Evolutionary conservation across 2,113 vertebrate species (phyloP), one percentile per base, ranked within the genome.

Genomic region (Columbina picui): DNA sequence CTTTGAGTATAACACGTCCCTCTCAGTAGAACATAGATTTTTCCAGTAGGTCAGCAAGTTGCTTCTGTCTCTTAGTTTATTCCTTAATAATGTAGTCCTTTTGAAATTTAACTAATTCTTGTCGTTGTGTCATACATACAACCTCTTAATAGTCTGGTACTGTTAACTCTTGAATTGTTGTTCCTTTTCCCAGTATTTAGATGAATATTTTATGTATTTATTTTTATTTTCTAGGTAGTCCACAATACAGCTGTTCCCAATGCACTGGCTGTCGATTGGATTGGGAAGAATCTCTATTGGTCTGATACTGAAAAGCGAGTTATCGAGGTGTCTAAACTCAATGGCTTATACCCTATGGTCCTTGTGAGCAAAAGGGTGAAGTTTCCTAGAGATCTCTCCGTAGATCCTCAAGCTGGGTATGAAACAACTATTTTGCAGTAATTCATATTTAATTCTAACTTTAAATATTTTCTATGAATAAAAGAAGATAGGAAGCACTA

Each of bases 231-330:
- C 56, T 92, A 99, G 99, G 98, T 99, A 89, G 99, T 99, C 57
- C 99, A 99, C 96, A 99, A 98, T 91, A 99, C 99, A 90, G 99
- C 99, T 30, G 98, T 99, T 69, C 99, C 99, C 78, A 99, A 99
- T 84, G 98, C 99, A 23, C 94, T 99, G 95, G 99, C 99, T 82
- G 99, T 99, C 1, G 99, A 99, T 50, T 99, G 99, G 99, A 99
- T 99, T 90, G 99, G 99, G 70, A 99, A 99, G 96, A 99, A 99
- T 93, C 98, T 99, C 56, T 99, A 99, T 90, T 99, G 99, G 99
- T 99, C 99, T 96, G 99, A 99, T 57, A 98, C 98, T 14, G 99
- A 99, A 91, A 99, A 98, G 97, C 99, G 99, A 97, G 98, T 99
- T n/a, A 98, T 99, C 93, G 99, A 99, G 97, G 99, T 99, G 34